A percentile compares a stretch with the other conserved stretches of the same genome.
Conservation (phyloP, 1,140 invertebrate species). For the Dolichoris vasculosae region DNA sequence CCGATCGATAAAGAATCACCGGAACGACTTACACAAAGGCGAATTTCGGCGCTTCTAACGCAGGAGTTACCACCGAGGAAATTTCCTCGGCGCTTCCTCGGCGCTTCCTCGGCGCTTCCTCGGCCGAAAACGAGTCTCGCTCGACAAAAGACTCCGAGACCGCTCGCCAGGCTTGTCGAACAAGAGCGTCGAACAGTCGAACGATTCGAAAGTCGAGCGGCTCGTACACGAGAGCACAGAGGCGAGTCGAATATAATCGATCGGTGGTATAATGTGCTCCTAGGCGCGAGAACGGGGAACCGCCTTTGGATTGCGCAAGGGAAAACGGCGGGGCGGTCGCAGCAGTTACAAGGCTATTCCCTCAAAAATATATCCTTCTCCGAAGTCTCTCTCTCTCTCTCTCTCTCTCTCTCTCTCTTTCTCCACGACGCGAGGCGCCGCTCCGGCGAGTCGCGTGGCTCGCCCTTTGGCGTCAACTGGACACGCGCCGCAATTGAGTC, state of each 20-base stretch:
- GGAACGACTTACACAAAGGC: too few relatives aligned
- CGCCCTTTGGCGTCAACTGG: conserved; percentile 54
- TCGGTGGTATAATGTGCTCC: conserved; percentile 41
- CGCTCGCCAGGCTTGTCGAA: background rate
- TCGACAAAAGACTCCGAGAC: background rate
- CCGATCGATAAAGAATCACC: too few relatives aligned
- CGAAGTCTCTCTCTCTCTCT: background rate
- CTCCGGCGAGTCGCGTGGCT: conserved; percentile 53
- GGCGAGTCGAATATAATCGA: conserved; percentile 48
- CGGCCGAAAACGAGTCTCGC: too few relatives aligned
- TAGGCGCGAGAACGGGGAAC: conserved; percentile 34
- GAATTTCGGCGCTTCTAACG: too few relatives aligned
- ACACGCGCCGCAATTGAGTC: background rate
- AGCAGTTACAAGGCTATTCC: conserved; percentile 6
- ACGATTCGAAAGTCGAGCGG: conserved; percentile 33
- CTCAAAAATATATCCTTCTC: conserved; percentile 58
- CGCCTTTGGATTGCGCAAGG: conserved; percentile 51
- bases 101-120: too few relatives aligned
- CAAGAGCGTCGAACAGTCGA: conserved; percentile 17
- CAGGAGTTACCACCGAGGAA: too few relatives aligned
- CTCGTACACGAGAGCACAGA: background rate
- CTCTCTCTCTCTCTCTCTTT: too few relatives aligned
- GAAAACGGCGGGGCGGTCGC: conserved; percentile 33
- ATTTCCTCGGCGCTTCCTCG: too few relatives aligned
- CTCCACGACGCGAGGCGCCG: background rate